Evolutionary conservation across 2,888 invertebrate species (phyloP), one percentile per base, ranked within the genome.

Genomic region (Hipparchia semele): DNA sequence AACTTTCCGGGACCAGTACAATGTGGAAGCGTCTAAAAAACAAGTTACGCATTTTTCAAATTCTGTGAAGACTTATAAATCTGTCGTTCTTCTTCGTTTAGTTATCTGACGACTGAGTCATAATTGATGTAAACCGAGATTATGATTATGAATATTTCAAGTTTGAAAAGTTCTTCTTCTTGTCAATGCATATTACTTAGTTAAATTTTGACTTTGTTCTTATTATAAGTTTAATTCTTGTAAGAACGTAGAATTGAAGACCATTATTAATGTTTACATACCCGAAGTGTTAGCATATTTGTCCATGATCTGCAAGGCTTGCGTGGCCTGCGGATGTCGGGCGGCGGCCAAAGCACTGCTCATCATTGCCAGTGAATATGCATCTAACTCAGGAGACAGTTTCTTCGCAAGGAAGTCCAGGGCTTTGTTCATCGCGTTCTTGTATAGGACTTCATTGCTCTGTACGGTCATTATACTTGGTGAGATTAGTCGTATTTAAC

Each of bases 301-400:
- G 77, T 95, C 91, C 79, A 95, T 85, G 77, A 94, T 90, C 75
- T 91, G 91, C 54, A 91, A 81, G 2, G 96, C 96, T 12, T 94
- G 92, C 58, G 96, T 94, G 74, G 96, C 96, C 45, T 95, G 95
- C 0, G 96, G 95, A 86, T 97, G 97, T 65, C 96, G 95, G 0
- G 97, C 96, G 68, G 96, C 86, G 73, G 97, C 96, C 0, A 99
- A 90, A 0, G 97, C 97, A 81, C 96, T 97, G 1, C 96, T 95
- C 46, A 96, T 95, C 58, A 98, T 94, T 0, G 98, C 96, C 70
- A 98, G 89, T 0, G 97, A 95, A 86, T 98, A 98, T 4, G 96
- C 95, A 80, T 95, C 95, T 13, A 95, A 90, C 2, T 94, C 87
- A 9, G 95, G 95, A 1, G 96, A 95, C 73, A 97, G 87, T 71